Evolutionary conservation across 2,113 vertebrate genomes (phyloP), one percentile per base, ranked within the genome.

Genomic region (Microcebus jonahi): DNA sequence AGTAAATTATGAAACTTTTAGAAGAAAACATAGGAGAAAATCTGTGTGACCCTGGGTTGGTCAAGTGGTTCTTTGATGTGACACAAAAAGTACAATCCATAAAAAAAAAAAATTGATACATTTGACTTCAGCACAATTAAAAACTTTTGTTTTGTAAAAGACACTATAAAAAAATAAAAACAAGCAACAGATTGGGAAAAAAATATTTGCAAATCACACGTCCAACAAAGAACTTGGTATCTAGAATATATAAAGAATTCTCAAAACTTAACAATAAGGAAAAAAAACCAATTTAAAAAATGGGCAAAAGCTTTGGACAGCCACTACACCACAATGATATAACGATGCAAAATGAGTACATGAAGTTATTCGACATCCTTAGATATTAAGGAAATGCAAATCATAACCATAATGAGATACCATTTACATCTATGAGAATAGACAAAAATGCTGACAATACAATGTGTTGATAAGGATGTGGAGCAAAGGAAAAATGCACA

Each of bases 101-200:
- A 57, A 79, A 94, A 75, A 6, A 86, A 96, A 95, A 82, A 50
- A 15, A 15, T 36, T 50, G 39, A 96, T 83, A 88, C 59, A 42
- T 82, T 14, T 86, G 82, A 76, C 48, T 70, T 85, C 34, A 76
- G 50, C 82, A 96, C 75, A 84, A 90, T 91, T 59, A 57, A 81
- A 91, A 85, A 89, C 5, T 65, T 95, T 65, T 92, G 87, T 53
- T 81, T 91, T 88, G 9, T 71, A 67, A 97, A 88, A 85, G 10
- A 85, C 9, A 23, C 7, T 67, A 61, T 95, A 89, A 79, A 84
- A 39, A 57, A 73, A 88, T 87, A 57, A 91, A 91, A 77, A 79
- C 23, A 88, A 76, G 48, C 23, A 80, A 91, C 2, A 67, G 18
- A 89, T 0, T 57, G 20, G 36, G 42, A 91, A 34, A 86, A 57